Conservation (phyloP, 2,113 vertebrate genomes). For the Typhlomys cinereus region DNA sequence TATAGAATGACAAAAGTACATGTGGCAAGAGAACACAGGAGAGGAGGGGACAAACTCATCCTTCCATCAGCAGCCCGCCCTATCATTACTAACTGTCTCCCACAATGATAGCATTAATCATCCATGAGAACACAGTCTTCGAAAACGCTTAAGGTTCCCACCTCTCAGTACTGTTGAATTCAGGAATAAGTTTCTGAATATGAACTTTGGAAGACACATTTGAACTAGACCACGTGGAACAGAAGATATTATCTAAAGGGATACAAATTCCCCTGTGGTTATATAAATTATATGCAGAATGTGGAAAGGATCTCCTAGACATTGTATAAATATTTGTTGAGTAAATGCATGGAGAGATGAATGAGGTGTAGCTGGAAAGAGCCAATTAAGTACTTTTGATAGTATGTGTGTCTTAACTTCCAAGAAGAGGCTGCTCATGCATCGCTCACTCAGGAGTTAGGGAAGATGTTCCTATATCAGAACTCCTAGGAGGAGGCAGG, state of each 20-base stretch:
- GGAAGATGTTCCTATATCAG: not conserved
- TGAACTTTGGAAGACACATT: not conserved
- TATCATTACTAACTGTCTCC: not conserved
- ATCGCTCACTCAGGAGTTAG: not conserved
- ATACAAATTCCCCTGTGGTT: not conserved
- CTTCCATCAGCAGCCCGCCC: not conserved
- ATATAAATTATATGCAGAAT: constrained; percentile 5
- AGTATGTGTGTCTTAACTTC: not conserved
- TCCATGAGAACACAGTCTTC: not conserved
- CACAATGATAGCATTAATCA: too few species aligned
- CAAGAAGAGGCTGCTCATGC: not conserved
- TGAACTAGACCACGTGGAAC: not conserved
- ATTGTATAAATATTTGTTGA: constrained; percentile 67
- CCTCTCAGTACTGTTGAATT: not conserved
- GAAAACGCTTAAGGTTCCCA: not conserved
- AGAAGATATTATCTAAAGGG: not conserved
- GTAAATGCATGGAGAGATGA: constrained; percentile 37
- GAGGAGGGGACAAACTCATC: not conserved
- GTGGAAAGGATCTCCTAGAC: not conserved
- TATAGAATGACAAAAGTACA: not conserved
- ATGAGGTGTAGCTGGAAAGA: constrained; percentile 42
- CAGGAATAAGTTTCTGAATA: not conserved
- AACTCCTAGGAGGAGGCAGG: not conserved
- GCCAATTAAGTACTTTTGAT: constrained; percentile 29
- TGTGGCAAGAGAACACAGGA: not conserved